These are phyloP conservation scores for Idaea aversata DNA, from an alignment of 2,888 invertebrate species.

Conservation along the genomic window DNA sequence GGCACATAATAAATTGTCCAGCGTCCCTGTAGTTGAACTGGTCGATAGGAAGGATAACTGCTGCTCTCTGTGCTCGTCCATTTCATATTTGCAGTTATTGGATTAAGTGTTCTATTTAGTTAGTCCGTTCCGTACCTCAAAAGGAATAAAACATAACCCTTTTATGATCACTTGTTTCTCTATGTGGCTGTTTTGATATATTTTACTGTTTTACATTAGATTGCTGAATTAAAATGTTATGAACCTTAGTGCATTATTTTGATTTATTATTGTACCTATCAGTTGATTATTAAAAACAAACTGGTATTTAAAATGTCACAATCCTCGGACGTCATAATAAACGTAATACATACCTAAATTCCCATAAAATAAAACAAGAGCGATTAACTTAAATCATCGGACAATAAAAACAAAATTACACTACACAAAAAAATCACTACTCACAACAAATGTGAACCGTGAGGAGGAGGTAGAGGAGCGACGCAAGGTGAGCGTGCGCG, in stretches of 20 bases:
- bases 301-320: constrained; percentile 1
- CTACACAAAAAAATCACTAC: constrained; percentile 31
- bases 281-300: not conserved
- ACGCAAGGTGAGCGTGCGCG: constrained; percentile 46
- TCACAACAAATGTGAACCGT: constrained; percentile 50
- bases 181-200: not conserved
- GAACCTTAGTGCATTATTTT: not conserved
- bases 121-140: not conserved
- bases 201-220: not conserved
- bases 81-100: not conserved
- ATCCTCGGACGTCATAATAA: not conserved
- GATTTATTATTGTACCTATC: not conserved
- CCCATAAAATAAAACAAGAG: constrained; percentile 2
- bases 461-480: constrained; percentile 33
- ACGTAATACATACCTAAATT: not conserved
- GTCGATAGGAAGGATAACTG: not conserved
- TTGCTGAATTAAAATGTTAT: not conserved
- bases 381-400: not conserved
- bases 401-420: not conserved
- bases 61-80: not conserved
- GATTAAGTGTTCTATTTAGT: not conserved
- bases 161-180: not conserved
- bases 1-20: too few species aligned
- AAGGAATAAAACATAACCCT: not conserved
- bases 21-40: not conserved